Conservation (phyloP, 2,113 vertebrate genomes). For the Lutjanus erythropterus region DNA sequence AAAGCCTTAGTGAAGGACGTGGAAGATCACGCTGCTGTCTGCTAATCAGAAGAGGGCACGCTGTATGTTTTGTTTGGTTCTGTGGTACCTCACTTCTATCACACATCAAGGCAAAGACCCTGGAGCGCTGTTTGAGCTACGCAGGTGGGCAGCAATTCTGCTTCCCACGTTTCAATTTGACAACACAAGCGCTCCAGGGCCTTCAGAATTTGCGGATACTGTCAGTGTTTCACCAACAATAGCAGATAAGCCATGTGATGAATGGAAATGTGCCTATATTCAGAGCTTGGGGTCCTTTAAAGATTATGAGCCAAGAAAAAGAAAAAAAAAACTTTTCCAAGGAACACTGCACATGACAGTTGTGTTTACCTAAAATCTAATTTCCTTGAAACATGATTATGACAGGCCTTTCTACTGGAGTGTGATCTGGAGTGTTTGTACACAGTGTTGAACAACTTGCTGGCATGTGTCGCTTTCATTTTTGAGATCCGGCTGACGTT, state of each 20-base stretch:
- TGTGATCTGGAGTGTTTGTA: conserved; percentile 79
- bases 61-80: conserved; percentile 54
- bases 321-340: conserved; percentile 45
- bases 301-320: conserved; percentile 47
- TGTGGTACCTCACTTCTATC: conserved; percentile 50
- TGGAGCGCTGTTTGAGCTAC: conserved; percentile 52
- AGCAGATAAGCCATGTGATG: conserved; percentile 58
- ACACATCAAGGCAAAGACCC: conserved; percentile 70
- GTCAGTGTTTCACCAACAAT: conserved; percentile 67
- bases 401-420: conserved; percentile 70
- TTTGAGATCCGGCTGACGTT: conserved; percentile 73
- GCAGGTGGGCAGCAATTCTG: conserved; percentile 64
- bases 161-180: conserved; percentile 69
- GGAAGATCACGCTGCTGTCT: conserved; percentile 60
- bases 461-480: conserved; percentile 75
- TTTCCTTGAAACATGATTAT: conserved; percentile 63
- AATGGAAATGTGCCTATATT: conserved; percentile 55
- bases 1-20: conserved; percentile 60
- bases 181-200: conserved; percentile 62
- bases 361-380: conserved; percentile 75
- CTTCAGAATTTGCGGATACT: conserved; percentile 63
- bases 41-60: conserved; percentile 60
- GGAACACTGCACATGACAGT: conserved; percentile 65
- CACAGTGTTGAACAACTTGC: conserved; percentile 72
- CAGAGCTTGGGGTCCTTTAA: conserved; percentile 61